Evolutionary conservation across 2,888 invertebrate genomes (phyloP).

Genomic region (Aporophyla nigra): DNA sequence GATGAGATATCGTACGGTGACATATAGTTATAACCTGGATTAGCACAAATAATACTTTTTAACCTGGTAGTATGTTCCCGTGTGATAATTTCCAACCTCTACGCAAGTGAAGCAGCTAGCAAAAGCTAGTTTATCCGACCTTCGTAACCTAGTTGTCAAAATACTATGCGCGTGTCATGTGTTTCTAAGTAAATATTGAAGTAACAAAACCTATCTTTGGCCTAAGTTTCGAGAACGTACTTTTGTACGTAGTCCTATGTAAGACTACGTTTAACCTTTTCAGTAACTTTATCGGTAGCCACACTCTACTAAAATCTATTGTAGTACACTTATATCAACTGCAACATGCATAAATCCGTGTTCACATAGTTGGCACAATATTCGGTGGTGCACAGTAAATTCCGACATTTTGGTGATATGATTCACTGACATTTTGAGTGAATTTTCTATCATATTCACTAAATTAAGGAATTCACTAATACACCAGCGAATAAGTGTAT

Average conservation of each 20-base stretch:
- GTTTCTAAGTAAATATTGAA: slow-evolving; percentile 4
- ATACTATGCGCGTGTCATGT: background rate
- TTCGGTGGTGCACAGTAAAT: background rate
- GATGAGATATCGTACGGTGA: no score
- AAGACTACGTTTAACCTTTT: slow-evolving; percentile 5
- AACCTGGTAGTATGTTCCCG: no score
- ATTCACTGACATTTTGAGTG: background rate
- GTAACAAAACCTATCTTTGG: background rate
- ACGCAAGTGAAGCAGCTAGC: no score
- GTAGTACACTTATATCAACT: background rate
- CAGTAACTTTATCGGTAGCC: background rate
- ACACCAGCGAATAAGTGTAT: no score
- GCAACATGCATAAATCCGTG: background rate
- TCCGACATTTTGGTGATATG: background rate
- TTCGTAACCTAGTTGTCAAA: background rate
- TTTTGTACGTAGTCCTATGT: background rate
- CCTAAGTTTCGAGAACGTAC: background rate
- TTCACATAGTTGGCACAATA: background rate
- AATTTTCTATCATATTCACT: no score
- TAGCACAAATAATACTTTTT: no score
- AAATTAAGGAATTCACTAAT: no score
- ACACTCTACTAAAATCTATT: background rate
- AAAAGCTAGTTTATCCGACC: background rate
- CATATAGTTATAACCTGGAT: no score
- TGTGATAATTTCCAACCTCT: no score